Base-by-base conservation (phyloP, 2,797 vertebrate genomes). In the Poecile montanus region DNA sequence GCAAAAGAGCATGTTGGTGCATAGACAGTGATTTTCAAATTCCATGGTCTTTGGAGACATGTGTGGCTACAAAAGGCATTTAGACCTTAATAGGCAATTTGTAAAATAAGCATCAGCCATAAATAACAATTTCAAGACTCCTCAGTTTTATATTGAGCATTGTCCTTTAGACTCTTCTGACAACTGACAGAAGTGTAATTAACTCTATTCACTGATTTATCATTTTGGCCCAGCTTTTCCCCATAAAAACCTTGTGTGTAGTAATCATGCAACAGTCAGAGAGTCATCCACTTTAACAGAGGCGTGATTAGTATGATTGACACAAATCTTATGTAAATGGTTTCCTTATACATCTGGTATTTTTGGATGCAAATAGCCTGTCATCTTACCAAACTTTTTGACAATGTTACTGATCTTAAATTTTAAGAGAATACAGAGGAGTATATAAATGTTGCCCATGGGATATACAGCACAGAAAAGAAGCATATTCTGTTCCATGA, bases 381-480 rank as follows among this genome's bases (percentile, higher is more conserved):
- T 80, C 98, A 98, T 94, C 97, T 98, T 88, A 97, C 97, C 83
- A 98, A 99, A 91, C 94, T 98, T 93, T 98, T 98, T 88, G 97
- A 98, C 96, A 99, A 97, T 85, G 91, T 98, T 73, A 96, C 97
- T 45, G 97, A 98, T 96, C 97, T 99, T 72, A 96, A 98, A 88
- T 99, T 99, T 97, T 94, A 96, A 74, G 95, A 97, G 14, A 85
- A 88, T 16, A 74, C 91, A 34, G 51, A 82, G 57, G 94, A 97
- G 62, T 94, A 91, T 38, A 73, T 86, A 36, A 97, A 97, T 91
- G 56, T 78, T 86, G 98, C 97, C 26, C 65, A 97, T 63, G 98
- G 98, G 25, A 99, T 98, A 98, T 98, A 97, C 95, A 99, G 98
- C 95, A 98, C 97, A 98, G 98, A 98, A 91, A 98, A 97, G 91